Evolutionary conservation across 2,113 vertebrate species (phyloP).

Genomic region (Halcyon senegalensis): DNA sequence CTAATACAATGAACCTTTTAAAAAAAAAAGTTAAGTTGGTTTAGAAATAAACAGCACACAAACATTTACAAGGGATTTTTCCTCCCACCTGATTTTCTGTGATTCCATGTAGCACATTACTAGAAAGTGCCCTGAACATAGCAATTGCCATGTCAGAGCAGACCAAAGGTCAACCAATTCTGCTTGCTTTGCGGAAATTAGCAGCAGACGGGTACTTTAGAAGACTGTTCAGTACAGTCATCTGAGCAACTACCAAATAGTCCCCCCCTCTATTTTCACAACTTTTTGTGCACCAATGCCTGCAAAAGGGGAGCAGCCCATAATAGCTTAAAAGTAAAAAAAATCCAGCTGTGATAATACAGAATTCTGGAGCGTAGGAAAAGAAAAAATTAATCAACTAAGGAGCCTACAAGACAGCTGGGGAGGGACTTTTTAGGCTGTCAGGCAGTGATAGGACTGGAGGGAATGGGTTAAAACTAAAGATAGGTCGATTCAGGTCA

Average conservation of each 20-base stretch:
- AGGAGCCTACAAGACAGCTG: background rate
- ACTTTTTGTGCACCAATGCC: background rate
- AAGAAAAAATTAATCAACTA: background rate
- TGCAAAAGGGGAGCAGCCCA: background rate
- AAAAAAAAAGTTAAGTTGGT: background rate
- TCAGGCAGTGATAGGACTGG: too few species aligned
- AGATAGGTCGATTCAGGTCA: too few species aligned
- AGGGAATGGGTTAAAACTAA: too few species aligned
- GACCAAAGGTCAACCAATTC: background rate
- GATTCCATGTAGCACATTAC: background rate
- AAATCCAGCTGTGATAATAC: background rate
- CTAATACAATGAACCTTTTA: background rate
- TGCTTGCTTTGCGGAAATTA: background rate
- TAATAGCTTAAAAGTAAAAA: background rate
- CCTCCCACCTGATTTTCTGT: background rate
- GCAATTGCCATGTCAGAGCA: background rate
- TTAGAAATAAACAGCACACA: background rate
- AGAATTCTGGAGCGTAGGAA: background rate
- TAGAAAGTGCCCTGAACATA: background rate
- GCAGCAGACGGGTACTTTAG: background rate
- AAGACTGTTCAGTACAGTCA: background rate
- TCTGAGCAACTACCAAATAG: background rate
- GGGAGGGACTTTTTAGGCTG: too few species aligned
- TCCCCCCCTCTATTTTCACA: background rate
- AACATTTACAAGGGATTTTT: background rate